Evolutionary conservation across 92 coral and sea anemone species (phyloP).

Genomic region (Heteractis magnifica): DNA sequence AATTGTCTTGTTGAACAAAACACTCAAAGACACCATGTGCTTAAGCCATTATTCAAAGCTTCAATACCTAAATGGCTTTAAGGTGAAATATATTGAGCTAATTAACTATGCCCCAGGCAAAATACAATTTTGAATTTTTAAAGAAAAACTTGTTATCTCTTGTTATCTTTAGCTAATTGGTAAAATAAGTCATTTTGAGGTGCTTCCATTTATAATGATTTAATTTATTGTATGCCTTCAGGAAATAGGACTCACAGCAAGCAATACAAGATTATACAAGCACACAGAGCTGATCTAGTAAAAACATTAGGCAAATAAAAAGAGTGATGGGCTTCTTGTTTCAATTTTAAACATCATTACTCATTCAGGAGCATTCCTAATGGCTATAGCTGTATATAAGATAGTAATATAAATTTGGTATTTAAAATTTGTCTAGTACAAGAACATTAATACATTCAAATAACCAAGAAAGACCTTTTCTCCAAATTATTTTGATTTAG

Average conservation of each 20-base stretch:
- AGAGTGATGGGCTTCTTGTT: background rate
- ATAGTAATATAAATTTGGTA: background rate
- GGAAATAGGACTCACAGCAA: no score
- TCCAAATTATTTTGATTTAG: no score
- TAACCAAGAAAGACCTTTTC: no score
- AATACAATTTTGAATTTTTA: background rate
- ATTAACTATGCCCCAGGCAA: background rate
- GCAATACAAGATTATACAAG: no score
- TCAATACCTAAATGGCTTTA: background rate
- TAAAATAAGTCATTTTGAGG: background rate
- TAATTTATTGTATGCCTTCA: background rate
- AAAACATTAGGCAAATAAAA: background rate
- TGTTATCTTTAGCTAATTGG: background rate
- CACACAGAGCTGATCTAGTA: background rate
- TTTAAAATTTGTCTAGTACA: no score
- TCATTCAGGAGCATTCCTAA: background rate
- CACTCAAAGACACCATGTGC: background rate
- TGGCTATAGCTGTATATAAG: background rate
- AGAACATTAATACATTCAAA: no score
- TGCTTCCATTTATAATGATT: background rate
- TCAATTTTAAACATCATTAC: background rate
- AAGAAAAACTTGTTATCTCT: background rate
- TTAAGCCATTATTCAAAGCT: background rate
- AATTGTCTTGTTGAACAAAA: background rate
- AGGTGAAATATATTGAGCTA: background rate